These are phyloP conservation scores for Lacerta viridis DNA, from an alignment of 2,797 vertebrate genomes.

Conservation along the genomic window DNA sequence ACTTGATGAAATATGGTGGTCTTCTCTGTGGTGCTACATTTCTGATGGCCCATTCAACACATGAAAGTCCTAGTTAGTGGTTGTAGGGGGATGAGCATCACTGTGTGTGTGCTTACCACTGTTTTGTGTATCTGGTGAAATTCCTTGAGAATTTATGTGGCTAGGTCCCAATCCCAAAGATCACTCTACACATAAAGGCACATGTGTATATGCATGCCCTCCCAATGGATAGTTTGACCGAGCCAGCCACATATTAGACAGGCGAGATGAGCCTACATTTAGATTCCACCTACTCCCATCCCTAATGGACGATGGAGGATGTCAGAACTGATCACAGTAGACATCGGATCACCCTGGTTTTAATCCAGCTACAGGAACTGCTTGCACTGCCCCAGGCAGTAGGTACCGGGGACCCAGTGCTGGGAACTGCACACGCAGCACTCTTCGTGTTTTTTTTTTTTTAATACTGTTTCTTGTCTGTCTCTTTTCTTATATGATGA, in stretches of 20 bases:
- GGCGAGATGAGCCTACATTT: neutral
- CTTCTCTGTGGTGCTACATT: neutral
- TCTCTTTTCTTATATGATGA: slow-evolving; percentile 28
- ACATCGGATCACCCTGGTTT: neutral
- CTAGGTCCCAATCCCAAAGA: neutral
- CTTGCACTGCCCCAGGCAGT: neutral
- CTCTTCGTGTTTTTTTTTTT: neutral
- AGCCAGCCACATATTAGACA: neutral
- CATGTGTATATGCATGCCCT: neutral
- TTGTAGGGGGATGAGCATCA: neutral
- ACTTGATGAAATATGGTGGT: neutral
- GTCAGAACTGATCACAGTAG: neutral
- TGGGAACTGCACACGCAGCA: neutral
- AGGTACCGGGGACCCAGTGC: neutral
- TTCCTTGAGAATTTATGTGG: neutral
- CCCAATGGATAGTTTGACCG: neutral
- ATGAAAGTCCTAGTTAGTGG: neutral
- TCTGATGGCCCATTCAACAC: neutral
- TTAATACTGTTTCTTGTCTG: neutral
- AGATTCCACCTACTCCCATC: neutral
- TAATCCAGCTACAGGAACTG: neutral
- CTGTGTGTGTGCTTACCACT: neutral
- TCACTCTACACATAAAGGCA: neutral
- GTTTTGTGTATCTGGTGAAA: neutral
- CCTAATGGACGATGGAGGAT: neutral